phyloP scores from a whole-genome alignment of 2,888 invertebrate genomes.

The Aleiodes alternator region DNA sequence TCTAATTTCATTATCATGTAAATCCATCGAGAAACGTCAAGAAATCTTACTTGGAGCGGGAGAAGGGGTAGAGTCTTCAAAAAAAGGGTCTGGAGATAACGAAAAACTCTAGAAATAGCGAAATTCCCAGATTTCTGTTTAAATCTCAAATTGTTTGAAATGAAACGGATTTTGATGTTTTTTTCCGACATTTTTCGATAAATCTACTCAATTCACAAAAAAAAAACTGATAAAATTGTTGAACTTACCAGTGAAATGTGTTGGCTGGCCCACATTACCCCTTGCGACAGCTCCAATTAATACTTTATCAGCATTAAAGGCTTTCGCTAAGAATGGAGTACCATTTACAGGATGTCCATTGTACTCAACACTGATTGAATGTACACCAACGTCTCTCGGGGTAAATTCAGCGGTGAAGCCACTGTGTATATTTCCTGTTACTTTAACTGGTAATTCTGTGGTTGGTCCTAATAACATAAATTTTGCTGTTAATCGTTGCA shows the following conservation, averaged over 20 bases:
- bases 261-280: constrained; percentile 90
- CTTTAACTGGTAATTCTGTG: constrained; percentile 90
- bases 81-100: too few species aligned
- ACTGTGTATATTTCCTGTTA: constrained; percentile 91
- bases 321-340: constrained; percentile 93
- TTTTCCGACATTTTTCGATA: neutral
- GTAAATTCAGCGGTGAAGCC: constrained; percentile 95
- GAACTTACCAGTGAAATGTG: constrained; percentile 86
- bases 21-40: too few species aligned
- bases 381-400: constrained; percentile 94
- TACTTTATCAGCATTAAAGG: constrained; percentile 93
- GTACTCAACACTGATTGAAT: constrained; percentile 93
- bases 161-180: too few species aligned
- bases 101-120: too few species aligned
- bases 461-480: constrained; percentile 80
- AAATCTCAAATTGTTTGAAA: too few species aligned
- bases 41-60: too few species aligned
- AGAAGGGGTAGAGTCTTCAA: too few species aligned
- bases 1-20: too few species aligned
- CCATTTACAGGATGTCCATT: constrained; percentile 93
- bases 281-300: constrained; percentile 88
- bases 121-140: too few species aligned
- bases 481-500: neutral
- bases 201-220: neutral
- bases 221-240: constrained; percentile 1